Conservation (phyloP, 2,888 invertebrate species). For the Trisateles emortualis region DNA sequence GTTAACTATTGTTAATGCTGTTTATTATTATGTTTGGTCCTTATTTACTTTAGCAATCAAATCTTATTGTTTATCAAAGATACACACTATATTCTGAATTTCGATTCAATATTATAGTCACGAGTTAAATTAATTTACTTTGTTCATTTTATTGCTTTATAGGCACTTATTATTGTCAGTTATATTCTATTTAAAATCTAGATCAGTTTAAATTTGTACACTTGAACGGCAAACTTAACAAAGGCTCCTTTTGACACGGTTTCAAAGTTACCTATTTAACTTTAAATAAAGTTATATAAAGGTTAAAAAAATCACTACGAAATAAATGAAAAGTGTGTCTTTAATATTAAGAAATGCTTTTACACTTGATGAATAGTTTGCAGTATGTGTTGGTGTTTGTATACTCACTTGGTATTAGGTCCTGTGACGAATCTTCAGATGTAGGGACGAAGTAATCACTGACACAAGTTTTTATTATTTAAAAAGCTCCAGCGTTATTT, state of each 20-base stretch:
- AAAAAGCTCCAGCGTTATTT: conserved; percentile 62
- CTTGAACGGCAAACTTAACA: conserved; percentile 27
- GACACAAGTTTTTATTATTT: conserved; percentile 63
- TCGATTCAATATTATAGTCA: conserved; percentile 8
- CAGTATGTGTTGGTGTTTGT: not conserved
- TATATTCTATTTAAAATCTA: conserved; percentile 28
- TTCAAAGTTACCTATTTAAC: conserved; percentile 2
- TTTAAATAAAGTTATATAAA: conserved; percentile 1
- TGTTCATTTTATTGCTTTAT: conserved; percentile 26
- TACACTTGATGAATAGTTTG: not conserved
- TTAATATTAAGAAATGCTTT: not conserved
- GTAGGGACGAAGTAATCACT: conserved; percentile 66
- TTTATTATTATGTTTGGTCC: not conserved
- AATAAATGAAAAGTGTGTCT: not conserved
- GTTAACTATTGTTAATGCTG: not conserved
- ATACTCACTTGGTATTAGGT: conserved; percentile 78
- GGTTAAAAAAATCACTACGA: not conserved
- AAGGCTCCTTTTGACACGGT: conserved; percentile 13
- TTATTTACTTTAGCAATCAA: too few species aligned
- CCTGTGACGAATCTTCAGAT: conserved; percentile 63
- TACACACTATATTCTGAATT: not conserved
- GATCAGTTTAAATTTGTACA: conserved; percentile 24
- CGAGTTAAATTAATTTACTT: conserved; percentile 15
- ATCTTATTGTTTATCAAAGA: too few species aligned
- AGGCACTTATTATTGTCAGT: conserved; percentile 35